Base-by-base conservation (phyloP, 2,888 invertebrate genomes). In the Aethes cnicana region DNA sequence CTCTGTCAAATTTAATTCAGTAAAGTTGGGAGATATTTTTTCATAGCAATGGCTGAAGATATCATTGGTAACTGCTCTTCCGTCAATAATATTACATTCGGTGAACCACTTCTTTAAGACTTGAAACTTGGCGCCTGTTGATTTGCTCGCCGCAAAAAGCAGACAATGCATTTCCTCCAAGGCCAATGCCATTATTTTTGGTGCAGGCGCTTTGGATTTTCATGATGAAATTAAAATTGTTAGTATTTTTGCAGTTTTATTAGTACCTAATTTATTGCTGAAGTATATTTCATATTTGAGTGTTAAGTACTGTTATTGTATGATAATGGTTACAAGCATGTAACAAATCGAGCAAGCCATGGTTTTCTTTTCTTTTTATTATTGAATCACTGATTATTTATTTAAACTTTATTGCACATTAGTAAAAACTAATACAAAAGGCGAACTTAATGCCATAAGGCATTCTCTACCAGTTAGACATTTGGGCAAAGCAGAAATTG, bases 121-220 rank as follows among this genome's bases (percentile, higher is more conserved):
- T 0, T 63, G 55, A 11, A 58, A 68, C 16, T 59, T 61, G 0
- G 65, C 69, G 0, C 67, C 68, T 1, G 8, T 9, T 0, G 56
- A 48, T 0, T 47, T 55, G 23, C 72, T 69, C 0, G 63, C 70
- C 0, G 64, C 70, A 2, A 57, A 59, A 3, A 77, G 16, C 0
- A 59, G 55, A 21, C 59, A 60, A 28, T 69, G 68, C 28, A 75
- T 64, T 35, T 68, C 71, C 64, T 75, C 76, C 9, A 72, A 59
- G 54, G 69, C 55, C 62, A 65, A 61, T 20, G 16, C 33, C 33
- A 42, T 49, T 14, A 4, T 8, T 9, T 17, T 12, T 6, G 6
- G 6, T 18, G 6, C 12, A 35, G 4, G 25, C 33, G 25, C n/a
- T 12, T n/a, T n/a, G 9, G 23, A 16, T 6, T 30, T 42, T 7